Base-by-base conservation (phyloP, 2,113 vertebrate genomes). In the Psittacus erithacus region DNA sequence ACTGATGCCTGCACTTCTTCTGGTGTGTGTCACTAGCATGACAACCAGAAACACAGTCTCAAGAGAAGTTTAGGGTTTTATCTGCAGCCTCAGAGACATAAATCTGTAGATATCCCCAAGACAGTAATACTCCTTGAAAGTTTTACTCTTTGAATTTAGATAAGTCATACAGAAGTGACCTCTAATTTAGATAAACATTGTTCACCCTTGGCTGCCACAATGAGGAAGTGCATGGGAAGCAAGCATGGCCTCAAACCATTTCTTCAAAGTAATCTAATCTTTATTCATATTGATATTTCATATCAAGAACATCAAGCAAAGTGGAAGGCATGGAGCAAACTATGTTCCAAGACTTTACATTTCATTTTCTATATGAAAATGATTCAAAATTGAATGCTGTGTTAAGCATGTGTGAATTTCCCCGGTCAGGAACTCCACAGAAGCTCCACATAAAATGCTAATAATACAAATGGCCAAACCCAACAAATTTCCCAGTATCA, bases 1-100 rank as follows among this genome's bases (percentile, higher is more conserved):
- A 15, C 63, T 13, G 10, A 31, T 0, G 1, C 29, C 49, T 63
- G 27, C n/a, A 16, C 18, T 33, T 1, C 1, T 77, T 63, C 70
- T 67, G 19, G 2, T 15, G 14, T 5, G 7, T 39, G 55, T 24
- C 65, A 82, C 39, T 4, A 27, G 24, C 80, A 31, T 2, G 6
- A 38, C 46, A 52, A 76, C 11, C 50, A 92, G 46, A 75, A 85
- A 70, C 39, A 69, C 3, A 24, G 27, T 1, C 63, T 77, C 59
- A 27, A 49, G 13, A 86, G 28, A 44, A 78, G 17, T 70, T 29
- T 35, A 16, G 15, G 33, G 39, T 78, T 77, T 63, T 2, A 68
- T 14, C 41, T 79, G 31, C 67, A 79, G 27, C n/a, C 20, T 68
- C 31, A 47, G n/a, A 59, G 43, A 46, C 6, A 4, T 25, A 85